Conservation (phyloP, 1,140 invertebrate species). For the Yoshiicerus persimilis region DNA sequence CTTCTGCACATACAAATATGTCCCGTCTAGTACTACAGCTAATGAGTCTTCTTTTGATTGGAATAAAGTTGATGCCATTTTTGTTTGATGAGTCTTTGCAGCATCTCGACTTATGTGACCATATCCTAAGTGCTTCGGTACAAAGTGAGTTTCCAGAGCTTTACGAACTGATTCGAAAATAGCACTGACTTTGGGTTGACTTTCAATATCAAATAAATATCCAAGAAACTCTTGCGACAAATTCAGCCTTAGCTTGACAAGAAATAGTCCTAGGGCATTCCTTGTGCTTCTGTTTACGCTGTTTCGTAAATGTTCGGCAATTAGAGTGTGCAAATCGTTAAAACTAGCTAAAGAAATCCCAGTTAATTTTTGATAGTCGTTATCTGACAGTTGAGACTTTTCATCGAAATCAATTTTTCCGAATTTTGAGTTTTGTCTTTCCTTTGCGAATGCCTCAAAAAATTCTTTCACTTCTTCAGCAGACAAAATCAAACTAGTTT, state of each 20-base stretch:
- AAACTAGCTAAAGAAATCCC: neutral
- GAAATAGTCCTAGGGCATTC: neutral
- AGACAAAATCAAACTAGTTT: too few species aligned
- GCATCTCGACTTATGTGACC: neutral
- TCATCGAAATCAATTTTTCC: neutral
- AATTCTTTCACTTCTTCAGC: neutral
- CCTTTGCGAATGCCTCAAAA: neutral
- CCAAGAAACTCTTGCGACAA: neutral
- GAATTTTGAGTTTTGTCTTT: neutral
- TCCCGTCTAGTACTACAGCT: slow-evolving; percentile 5
- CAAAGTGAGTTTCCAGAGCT: neutral
- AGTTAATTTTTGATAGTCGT: neutral
- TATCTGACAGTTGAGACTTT: neutral
- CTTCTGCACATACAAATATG: slow-evolving; percentile 33
- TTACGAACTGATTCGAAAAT: neutral
- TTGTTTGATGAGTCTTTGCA: neutral
- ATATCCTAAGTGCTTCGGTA: neutral
- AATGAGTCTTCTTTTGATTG: neutral
- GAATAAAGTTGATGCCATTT: neutral
- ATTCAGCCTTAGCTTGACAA: neutral
- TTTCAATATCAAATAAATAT: neutral
- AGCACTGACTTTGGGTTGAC: neutral
- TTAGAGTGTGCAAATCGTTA: neutral
- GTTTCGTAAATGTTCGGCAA: neutral
- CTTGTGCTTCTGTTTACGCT: neutral